Base-by-base conservation (phyloP, 2,888 invertebrate genomes). In the Papilio protenor region DNA sequence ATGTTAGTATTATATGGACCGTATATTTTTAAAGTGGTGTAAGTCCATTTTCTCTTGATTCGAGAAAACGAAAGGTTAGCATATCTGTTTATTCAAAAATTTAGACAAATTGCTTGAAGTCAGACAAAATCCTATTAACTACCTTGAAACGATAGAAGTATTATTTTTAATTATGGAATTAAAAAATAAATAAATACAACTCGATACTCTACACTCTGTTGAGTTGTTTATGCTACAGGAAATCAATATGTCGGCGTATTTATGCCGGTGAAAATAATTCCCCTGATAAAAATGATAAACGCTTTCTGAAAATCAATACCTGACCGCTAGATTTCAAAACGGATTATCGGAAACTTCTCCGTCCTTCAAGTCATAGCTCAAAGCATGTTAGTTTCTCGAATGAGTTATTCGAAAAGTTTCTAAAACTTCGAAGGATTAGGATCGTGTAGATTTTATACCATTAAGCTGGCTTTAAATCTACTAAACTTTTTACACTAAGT, bases 401-500 rank as follows among this genome's bases (percentile, higher is more conserved):
- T 66, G 66, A 66, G 18, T 40, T 40, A 66, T 66, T n/a, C 40
- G 55, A 72, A 55, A 55, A 52, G 14, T 33, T 52, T n/a, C 10
- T 55, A 55, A 55, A 55, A 55, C 55, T 72, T 55, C 55, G 16
- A 73, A 59, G 73, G 66, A 66, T 66, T 66, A 66, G 40, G 33
- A 40, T n/a, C 66, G 27, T 21, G 23, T 47, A 74, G 61, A 74
- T 74, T 74, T 61, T 74, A 40, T 45, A 18, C 73, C 49, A 59
- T 47, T 61, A 74, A 40, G 23, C 57, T 40, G 45, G 59, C 47
- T 49, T 47, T 74, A 61, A 74, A 74, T 74, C 61, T 74, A 61
- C 61, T 45, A 61, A 61, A 74, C 73, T 57, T 66, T n/a, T n/a
- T 40, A 23, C 61, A 73, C 73, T 18, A 45, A 74, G 47, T 61